These are phyloP conservation scores for Sinotaia quadrata DNA, from an alignment of 2,888 invertebrate genomes.

Conservation along the genomic window DNA sequence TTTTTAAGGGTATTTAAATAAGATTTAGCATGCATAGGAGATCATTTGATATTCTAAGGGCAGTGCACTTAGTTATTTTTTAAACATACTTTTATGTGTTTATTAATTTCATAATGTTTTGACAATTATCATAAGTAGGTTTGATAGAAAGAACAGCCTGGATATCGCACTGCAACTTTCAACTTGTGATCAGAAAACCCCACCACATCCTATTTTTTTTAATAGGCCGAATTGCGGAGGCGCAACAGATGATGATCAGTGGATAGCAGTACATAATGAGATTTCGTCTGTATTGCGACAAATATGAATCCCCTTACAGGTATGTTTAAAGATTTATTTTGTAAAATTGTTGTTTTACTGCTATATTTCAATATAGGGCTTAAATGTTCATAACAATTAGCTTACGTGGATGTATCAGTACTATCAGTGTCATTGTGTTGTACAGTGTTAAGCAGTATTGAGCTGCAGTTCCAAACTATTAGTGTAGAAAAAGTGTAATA, in stretches of 20 bases:
- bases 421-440: too few species aligned
- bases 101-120: too few species aligned
- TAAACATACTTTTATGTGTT: too few species aligned
- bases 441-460: too few species aligned
- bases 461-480: too few species aligned
- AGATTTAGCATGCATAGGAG: too few species aligned
- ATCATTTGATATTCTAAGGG: too few species aligned
- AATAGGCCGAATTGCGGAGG: too few species aligned
- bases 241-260: neutral
- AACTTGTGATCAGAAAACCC: neutral
- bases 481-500: too few species aligned
- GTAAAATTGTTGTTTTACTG: neutral
- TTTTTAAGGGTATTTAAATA: too few species aligned
- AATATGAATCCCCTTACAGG: slow-evolving; percentile 39
- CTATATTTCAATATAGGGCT: neutral
- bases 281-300: slow-evolving; percentile 38
- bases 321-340: neutral
- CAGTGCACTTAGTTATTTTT: too few species aligned
- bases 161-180: slow-evolving; percentile 1
- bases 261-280: slow-evolving; percentile 22
- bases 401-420: neutral
- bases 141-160: neutral
- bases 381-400: neutral
- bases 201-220: neutral
- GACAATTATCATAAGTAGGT: too few species aligned